phyloP scores from a whole-genome alignment of 2,888 invertebrate species.

The Peribatodes rhomboidaria region DNA sequence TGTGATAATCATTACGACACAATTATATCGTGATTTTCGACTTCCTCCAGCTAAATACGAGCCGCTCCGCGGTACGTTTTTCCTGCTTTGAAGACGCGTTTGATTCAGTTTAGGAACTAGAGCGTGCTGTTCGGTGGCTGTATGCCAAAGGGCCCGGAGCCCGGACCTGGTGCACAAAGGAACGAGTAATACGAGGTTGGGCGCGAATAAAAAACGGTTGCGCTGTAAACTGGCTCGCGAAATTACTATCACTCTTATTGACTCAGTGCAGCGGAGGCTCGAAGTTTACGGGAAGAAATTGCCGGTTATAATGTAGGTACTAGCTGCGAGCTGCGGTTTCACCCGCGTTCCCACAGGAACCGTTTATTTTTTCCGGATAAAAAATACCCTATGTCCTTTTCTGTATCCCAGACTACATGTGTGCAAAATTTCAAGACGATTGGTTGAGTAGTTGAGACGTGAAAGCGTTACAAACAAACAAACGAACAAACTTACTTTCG shows the following conservation, averaged over 20 bases:
- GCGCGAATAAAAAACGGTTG: slow-evolving; percentile 24
- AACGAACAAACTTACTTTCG: too few species aligned
- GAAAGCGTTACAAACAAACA: too few species aligned
- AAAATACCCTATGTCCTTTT: too few species aligned
- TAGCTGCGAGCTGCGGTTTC: too few species aligned
- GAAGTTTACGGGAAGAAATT: too few species aligned
- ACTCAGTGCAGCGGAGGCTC: too few species aligned
- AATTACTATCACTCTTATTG: slow-evolving; percentile 9
- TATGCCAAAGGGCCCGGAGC: slow-evolving; percentile 53
- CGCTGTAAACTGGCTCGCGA: slow-evolving; percentile 3
- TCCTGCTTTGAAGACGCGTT: slow-evolving; percentile 62
- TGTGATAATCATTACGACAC: slow-evolving; percentile 29
- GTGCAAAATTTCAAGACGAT: too few species aligned
- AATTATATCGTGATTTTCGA: slow-evolving; percentile 29
- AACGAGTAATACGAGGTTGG: slow-evolving; percentile 40
- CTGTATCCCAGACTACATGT: too few species aligned
- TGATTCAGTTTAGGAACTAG: slow-evolving; percentile 70
- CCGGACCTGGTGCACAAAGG: slow-evolving; percentile 46
- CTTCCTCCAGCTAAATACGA: slow-evolving; percentile 30
- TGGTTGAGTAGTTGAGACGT: too few species aligned
- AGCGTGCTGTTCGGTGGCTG: slow-evolving; percentile 60
- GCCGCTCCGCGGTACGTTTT: slow-evolving; percentile 42
- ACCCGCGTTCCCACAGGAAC: too few species aligned
- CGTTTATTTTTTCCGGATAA: too few species aligned
- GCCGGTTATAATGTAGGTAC: too few species aligned